Evolutionary conservation across 2,797 vertebrate species (phyloP).

Genomic region (Hozukius guyotensis): DNA sequence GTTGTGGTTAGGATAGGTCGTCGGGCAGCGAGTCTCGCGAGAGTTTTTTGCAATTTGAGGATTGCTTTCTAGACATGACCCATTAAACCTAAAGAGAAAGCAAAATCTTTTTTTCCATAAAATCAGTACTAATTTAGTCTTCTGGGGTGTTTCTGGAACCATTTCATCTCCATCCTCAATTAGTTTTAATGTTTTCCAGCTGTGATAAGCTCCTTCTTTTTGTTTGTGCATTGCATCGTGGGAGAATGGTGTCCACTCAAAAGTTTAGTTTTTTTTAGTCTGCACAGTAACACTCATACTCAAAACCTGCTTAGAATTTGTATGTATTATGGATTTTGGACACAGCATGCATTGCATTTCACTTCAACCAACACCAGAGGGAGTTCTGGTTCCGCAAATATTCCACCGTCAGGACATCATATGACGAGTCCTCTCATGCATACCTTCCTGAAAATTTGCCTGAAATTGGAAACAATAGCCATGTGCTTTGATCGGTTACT

Average conservation of each 20-base stretch:
- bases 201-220: not conserved
- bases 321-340: not conserved
- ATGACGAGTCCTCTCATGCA: constrained; percentile 7
- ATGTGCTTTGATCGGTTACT: constrained; percentile 43
- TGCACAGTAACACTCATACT: not conserved
- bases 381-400: constrained; percentile 14
- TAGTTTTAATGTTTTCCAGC: not conserved
- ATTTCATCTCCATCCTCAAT: not conserved
- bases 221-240: not conserved
- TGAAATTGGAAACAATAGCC: constrained; percentile 46
- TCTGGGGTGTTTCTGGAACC: not conserved
- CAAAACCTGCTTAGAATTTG: not conserved
- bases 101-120: not conserved
- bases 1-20: no score
- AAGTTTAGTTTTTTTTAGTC: not conserved
- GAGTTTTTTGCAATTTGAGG: no score
- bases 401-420: not conserved
- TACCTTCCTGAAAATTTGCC: constrained; percentile 21
- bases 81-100: not conserved
- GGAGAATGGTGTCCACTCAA: not conserved
- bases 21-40: no score
- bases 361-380: constrained; percentile 63
- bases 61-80: no score
- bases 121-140: not conserved
- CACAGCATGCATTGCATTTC: not conserved